These are phyloP conservation scores for Sialia sialis DNA, from an alignment of 2,113 vertebrate species.

Conservation along the genomic window DNA sequence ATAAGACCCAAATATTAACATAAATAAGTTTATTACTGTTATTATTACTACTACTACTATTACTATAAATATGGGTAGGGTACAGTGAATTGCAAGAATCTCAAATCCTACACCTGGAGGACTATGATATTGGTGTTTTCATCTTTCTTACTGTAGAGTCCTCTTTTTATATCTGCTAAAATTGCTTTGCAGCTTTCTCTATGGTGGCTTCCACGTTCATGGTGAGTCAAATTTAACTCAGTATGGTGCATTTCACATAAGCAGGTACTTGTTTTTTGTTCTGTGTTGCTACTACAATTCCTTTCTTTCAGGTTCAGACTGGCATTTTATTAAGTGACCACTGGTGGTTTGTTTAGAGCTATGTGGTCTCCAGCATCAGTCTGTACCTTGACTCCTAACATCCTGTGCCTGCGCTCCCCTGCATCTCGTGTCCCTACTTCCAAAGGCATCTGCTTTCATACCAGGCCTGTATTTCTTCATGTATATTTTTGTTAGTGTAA, in stretches of 20 bases:
- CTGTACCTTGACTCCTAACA: not conserved
- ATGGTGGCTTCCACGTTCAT: not conserved
- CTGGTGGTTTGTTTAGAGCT: not conserved
- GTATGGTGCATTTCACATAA: not conserved
- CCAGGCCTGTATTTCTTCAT: not conserved
- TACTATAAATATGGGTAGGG: not conserved
- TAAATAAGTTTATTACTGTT: not conserved
- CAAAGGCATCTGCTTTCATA: not conserved
- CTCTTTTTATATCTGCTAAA: not conserved
- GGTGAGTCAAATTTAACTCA: not conserved
- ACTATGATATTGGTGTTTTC: not conserved
- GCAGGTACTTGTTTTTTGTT: not conserved
- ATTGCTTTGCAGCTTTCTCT: not conserved
- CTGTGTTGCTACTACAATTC: not conserved
- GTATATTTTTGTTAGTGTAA: not conserved
- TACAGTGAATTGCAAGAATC: fast-evolving
- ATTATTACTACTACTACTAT: not conserved
- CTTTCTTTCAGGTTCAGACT: not conserved
- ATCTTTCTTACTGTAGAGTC: not conserved
- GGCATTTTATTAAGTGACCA: not conserved
- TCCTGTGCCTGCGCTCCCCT: not conserved
- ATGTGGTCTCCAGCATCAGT: not conserved
- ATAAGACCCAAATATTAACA: not conserved
- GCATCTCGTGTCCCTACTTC: not conserved
- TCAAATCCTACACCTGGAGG: not conserved